Evolutionary conservation across 2,113 vertebrate species (phyloP).

Genomic region (Psammodynastes pulverulentus): DNA sequence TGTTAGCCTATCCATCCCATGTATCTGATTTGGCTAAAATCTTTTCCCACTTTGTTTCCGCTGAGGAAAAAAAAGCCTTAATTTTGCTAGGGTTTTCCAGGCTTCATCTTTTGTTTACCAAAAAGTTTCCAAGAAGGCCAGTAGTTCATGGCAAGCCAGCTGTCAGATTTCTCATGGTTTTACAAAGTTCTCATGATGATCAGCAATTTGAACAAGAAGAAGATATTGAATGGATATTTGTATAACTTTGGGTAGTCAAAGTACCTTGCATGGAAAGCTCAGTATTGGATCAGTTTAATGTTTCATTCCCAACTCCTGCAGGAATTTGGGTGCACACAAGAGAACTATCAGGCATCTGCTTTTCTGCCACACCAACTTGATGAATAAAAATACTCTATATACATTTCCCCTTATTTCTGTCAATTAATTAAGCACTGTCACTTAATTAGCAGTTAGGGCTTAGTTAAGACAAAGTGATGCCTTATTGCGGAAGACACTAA

Average conservation of each 20-base stretch:
- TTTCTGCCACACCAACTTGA: neutral
- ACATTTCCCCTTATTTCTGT: neutral
- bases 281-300: neutral
- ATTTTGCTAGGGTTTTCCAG: neutral
- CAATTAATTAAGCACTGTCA: neutral
- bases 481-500: neutral
- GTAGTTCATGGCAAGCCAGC: neutral
- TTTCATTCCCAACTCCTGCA: neutral
- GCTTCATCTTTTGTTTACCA: neutral
- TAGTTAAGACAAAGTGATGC: neutral
- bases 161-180: neutral
- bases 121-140: neutral
- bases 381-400: neutral
- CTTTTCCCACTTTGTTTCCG: neutral
- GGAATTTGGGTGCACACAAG: neutral
- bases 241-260: neutral
- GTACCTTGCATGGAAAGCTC: neutral
- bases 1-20: neutral
- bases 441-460: neutral
- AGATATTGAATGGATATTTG: neutral
- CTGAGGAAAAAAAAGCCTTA: neutral
- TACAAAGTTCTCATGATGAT: neutral
- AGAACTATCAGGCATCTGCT: neutral
- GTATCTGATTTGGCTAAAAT: neutral
- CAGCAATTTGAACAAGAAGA: neutral